These are phyloP conservation scores for Coelopa frigida DNA, from an alignment of 1,140 invertebrate genomes.

Conservation along the genomic window DNA sequence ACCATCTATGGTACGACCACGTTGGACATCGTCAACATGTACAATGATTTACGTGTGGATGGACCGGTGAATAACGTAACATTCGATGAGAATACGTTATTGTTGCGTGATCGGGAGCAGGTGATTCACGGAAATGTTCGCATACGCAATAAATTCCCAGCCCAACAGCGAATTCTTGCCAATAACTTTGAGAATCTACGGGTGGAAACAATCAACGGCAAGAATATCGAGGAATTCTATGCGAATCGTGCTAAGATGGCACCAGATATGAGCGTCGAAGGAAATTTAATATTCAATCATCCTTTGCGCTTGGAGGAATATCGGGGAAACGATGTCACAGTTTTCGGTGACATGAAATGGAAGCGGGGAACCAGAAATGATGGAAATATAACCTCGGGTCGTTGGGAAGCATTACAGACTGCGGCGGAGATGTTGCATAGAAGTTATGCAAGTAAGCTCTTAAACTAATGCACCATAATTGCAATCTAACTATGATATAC, in stretches of 20 bases:
- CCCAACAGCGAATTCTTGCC: constrained; percentile 22
- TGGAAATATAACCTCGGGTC: too few relatives aligned
- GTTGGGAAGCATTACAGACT: not conserved
- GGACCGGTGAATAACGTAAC: constrained; percentile 27
- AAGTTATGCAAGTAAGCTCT: not conserved
- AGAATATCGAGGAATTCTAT: constrained; percentile 24
- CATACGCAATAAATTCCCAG: constrained; percentile 21
- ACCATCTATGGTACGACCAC: constrained; percentile 25
- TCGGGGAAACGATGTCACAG: not conserved
- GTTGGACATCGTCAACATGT: constrained; percentile 28
- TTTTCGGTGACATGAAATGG: not conserved
- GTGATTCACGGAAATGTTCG: constrained; percentile 20
- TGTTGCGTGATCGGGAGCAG: constrained; percentile 26
- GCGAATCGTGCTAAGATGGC: not conserved
- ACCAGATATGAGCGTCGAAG: constrained; percentile 13
- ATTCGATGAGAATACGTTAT: constrained; percentile 18
- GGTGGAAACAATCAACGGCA: constrained; percentile 28
- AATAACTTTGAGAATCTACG: constrained; percentile 31
- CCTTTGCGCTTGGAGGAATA: constrained; percentile 21
- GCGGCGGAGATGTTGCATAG: not conserved
- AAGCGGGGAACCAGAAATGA: too few relatives aligned
- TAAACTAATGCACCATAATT: not conserved
- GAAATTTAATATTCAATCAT: constrained; percentile 27
- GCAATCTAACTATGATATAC: not conserved
- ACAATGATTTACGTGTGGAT: constrained; percentile 27